These are phyloP conservation scores for Psittacula cyanocephala DNA, from an alignment of 2,113 vertebrate species.

Conservation along the genomic window DNA sequence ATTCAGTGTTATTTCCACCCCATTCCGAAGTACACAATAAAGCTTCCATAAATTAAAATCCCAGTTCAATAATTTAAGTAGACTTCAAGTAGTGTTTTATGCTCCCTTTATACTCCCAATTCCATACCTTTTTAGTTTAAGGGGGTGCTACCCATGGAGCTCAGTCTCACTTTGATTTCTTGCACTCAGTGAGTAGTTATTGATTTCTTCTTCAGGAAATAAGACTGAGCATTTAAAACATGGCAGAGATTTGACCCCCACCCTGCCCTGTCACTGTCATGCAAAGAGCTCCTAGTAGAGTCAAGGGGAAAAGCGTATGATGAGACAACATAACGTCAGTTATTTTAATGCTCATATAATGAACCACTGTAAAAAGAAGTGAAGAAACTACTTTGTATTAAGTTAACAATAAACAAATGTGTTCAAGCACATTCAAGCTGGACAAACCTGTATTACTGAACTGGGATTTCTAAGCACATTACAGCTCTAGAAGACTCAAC, in stretches of 20 bases:
- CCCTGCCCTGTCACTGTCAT: fast-evolving
- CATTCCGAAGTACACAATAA: background rate
- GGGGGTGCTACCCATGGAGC: background rate
- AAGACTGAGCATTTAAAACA: background rate
- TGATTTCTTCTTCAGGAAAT: background rate
- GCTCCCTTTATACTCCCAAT: background rate
- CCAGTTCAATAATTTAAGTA: slow-evolving; percentile 6
- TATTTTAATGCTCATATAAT: background rate
- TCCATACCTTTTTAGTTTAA: background rate
- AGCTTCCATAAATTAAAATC: slow-evolving; percentile 8
- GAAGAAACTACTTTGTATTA: background rate
- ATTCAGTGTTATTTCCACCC: background rate
- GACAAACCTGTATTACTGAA: background rate
- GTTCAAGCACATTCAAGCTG: background rate
- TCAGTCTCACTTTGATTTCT: background rate
- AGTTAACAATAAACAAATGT: background rate
- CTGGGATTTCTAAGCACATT: background rate
- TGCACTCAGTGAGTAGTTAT: background rate
- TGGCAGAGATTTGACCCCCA: background rate
- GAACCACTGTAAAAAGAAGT: background rate
- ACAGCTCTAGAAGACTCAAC: background rate
- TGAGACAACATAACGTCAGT: background rate
- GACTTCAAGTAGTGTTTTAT: background rate
- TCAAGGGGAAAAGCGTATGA: background rate
- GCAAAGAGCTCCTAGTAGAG: background rate